Conservation (phyloP, 2,888 invertebrate genomes). For the Anaspis maculata region DNA sequence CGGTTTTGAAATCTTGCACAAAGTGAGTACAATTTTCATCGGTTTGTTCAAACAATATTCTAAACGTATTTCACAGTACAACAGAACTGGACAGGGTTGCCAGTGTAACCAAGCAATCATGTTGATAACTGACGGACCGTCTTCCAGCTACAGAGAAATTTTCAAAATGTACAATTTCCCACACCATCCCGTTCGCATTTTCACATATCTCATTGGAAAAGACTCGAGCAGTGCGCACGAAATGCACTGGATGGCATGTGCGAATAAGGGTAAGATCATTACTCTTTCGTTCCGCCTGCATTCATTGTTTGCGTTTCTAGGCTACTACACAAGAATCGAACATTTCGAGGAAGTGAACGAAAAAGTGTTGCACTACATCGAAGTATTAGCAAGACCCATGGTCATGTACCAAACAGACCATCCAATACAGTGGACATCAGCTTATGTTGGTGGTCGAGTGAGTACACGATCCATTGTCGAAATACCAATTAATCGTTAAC, state of each 20-base stretch:
- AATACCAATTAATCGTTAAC: constrained; percentile 2
- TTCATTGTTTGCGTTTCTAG: constrained; percentile 41
- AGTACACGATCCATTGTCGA: constrained; percentile 25
- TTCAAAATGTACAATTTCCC: constrained; percentile 81
- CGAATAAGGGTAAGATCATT: constrained; percentile 74
- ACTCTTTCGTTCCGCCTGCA: constrained; percentile 1
- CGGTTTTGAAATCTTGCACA: constrained; percentile 85
- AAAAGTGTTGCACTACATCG: constrained; percentile 89
- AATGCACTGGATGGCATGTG: constrained; percentile 92
- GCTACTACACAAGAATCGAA: constrained; percentile 84
- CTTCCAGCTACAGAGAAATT: constrained; percentile 56
- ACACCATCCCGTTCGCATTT: constrained; percentile 89
- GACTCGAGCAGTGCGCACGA: constrained; percentile 82
- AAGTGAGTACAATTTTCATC: constrained; percentile 48
- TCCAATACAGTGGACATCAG: constrained; percentile 93
- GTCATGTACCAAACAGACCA: constrained; percentile 89
- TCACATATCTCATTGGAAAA: constrained; percentile 91
- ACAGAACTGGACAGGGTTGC: constrained; percentile 75
- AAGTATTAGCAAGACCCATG: constrained; percentile 92
- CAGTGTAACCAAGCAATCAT: constrained; percentile 98
- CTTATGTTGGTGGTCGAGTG: constrained; percentile 77
- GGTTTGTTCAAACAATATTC: constrained; percentile 6
- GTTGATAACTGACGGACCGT: constrained; percentile 90
- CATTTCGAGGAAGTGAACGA: constrained; percentile 81
- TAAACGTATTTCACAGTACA: constrained; percentile 50